These are phyloP conservation scores for Oryzias melastigma DNA, from an alignment of 2,113 vertebrate species.

Conservation along the genomic window DNA sequence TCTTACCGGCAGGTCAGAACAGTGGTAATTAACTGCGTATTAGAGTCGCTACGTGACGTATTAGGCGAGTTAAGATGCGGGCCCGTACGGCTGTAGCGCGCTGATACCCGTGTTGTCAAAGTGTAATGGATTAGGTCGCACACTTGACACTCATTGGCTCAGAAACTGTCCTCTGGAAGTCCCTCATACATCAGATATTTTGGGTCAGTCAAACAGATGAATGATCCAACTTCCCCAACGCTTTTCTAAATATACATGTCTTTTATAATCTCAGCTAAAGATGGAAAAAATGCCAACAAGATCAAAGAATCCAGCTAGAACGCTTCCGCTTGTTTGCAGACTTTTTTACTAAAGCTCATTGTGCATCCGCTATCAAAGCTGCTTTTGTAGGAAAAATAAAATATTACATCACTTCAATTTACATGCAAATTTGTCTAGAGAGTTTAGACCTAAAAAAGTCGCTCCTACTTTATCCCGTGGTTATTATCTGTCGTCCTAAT, in stretches of 20 bases:
- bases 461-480: slow-evolving; percentile 26
- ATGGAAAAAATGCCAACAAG: background rate
- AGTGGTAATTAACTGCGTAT: slow-evolving; percentile 70
- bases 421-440: slow-evolving; percentile 31
- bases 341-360: slow-evolving; percentile 19
- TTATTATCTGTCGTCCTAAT: slow-evolving; percentile 36
- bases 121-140: slow-evolving; percentile 17
- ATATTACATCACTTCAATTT: slow-evolving; percentile 48
- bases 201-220: background rate
- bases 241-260: no score
- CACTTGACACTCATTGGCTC: slow-evolving; percentile 18
- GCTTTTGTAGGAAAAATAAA: slow-evolving; percentile 11
- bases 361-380: slow-evolving; percentile 8
- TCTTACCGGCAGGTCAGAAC: slow-evolving; percentile 64
- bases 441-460: slow-evolving; percentile 25
- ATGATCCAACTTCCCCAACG: no score
- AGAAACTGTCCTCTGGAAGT: slow-evolving; percentile 9
- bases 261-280: background rate
- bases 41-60: slow-evolving; percentile 46
- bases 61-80: slow-evolving; percentile 44
- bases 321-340: background rate
- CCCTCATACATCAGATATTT: slow-evolving; percentile 5
- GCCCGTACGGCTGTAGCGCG: background rate
- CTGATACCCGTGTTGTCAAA: slow-evolving; percentile 39
- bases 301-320: no score